Evolutionary conservation across 2,888 invertebrate species (phyloP).

Genomic region (Cantharis lateralis): DNA sequence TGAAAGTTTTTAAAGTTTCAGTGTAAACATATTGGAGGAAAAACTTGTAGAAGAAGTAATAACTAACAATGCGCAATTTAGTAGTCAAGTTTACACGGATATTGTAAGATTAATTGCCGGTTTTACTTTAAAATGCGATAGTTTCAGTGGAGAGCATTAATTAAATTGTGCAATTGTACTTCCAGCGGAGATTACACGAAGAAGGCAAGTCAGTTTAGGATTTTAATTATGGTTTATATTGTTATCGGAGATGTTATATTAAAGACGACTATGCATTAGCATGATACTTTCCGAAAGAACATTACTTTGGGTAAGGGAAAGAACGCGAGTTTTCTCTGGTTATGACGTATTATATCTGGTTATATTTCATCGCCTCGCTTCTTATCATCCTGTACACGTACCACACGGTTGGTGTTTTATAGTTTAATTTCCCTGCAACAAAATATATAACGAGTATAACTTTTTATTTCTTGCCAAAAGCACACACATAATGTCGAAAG

Average conservation of each 20-base stretch:
- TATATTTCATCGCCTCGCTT: constrained; percentile 23
- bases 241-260: not conserved
- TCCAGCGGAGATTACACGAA: not conserved
- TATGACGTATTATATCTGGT: constrained; percentile 25
- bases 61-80: not conserved
- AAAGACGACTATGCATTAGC: not conserved
- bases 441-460: constrained; percentile 32
- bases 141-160: not conserved
- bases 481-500: constrained; percentile 19
- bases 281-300: not conserved
- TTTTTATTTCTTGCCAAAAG: constrained; percentile 25
- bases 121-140: not conserved
- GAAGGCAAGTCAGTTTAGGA: not conserved
- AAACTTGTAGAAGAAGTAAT: not conserved
- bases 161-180: not conserved
- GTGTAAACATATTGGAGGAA: not conserved
- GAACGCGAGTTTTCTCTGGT: constrained; percentile 8
- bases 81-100: not conserved
- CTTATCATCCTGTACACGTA: constrained; percentile 32
- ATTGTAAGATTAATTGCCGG: not conserved
- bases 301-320: not conserved
- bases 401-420: constrained; percentile 31
- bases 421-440: constrained; percentile 36
- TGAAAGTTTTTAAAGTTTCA: not conserved
- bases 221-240: not conserved